Conservation (phyloP, 2,797 vertebrate genomes). For the Chaenodraco wilsoni region DNA sequence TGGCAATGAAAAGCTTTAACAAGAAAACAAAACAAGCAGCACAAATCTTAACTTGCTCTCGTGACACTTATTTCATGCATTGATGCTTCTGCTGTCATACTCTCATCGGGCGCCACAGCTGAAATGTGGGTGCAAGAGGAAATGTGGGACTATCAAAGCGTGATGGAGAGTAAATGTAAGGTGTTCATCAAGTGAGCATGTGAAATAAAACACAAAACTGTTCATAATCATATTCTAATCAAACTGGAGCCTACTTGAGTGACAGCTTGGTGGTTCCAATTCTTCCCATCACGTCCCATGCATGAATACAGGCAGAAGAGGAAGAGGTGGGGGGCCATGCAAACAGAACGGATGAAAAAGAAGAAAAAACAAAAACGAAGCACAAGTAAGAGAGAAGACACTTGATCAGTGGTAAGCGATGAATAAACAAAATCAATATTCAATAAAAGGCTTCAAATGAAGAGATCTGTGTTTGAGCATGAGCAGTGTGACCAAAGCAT, state of each 20-base stretch:
- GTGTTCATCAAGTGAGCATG: conserved; percentile 17
- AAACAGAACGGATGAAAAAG: conserved; percentile 82
- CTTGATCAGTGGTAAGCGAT: conserved; percentile 63
- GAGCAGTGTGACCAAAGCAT: conserved; percentile 24
- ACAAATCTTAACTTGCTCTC: conserved; percentile 28
- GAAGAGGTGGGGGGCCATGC: conserved; percentile 76
- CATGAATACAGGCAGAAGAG: conserved; percentile 83
- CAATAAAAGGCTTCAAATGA: conserved; percentile 46
- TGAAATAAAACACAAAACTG: conserved; percentile 41
- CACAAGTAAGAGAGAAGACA: conserved; percentile 69
- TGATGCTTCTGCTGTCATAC: conserved; percentile 25
- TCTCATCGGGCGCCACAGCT: conserved; percentile 2
- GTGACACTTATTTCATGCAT: conserved; percentile 41
- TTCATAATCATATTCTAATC: conserved; percentile 70
- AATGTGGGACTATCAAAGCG: conserved; percentile 8
- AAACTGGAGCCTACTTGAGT: conserved; percentile 88
- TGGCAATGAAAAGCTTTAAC: conserved; percentile 21
- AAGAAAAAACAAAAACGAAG: conserved; percentile 74
- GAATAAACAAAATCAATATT: conserved; percentile 60
- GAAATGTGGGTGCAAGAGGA: background rate
- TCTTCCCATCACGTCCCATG: conserved; percentile 84
- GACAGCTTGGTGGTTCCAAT: conserved; percentile 89
- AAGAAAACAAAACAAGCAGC: conserved; percentile 8
- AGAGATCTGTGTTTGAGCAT: conserved; percentile 8
- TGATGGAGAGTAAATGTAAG: conserved; percentile 1